A percentile compares a stretch with the other conserved stretches of the same genome.
These are phyloP conservation scores for Campoletis raptor DNA, from an alignment of 2,888 invertebrate species.

Conservation along the genomic window DNA sequence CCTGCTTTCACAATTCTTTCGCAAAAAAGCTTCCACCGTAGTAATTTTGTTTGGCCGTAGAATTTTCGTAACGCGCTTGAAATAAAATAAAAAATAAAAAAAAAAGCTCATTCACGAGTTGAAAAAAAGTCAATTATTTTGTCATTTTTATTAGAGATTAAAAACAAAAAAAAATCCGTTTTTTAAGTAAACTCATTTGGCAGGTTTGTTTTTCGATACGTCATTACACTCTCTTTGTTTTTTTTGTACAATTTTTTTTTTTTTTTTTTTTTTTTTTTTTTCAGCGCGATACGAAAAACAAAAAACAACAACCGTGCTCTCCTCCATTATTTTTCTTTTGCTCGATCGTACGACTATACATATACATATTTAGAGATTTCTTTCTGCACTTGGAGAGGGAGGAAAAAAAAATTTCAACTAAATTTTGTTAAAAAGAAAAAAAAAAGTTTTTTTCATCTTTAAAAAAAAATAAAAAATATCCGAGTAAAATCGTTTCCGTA, in stretches of 20 bases:
- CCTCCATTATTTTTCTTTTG: constrained; percentile 10
- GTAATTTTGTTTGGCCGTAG: constrained; percentile 57
- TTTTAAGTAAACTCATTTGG: constrained; percentile 69
- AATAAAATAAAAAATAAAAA: not conserved
- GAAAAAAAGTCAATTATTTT: not conserved
- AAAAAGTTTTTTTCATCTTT: not conserved
- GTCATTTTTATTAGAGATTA: not conserved
- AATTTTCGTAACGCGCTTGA: constrained; percentile 49
- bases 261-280: constrained; percentile 32
- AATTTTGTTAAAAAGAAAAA: constrained; percentile 26
- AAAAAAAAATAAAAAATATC: not conserved
- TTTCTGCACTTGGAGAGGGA: constrained; percentile 64
- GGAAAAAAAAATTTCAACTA: constrained; percentile 17
- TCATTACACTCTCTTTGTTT: constrained; percentile 13
- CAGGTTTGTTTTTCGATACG: constrained; percentile 62
- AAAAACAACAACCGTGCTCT: constrained; percentile 27
- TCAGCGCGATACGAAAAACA: constrained; percentile 48
- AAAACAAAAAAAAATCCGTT: not conserved
- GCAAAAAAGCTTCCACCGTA: constrained; percentile 78
- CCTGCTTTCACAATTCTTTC: constrained; percentile 74
- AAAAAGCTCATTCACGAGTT: not conserved
- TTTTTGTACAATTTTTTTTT: constrained; percentile 17
- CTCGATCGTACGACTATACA: constrained; percentile 70
- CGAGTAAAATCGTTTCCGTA: not conserved
- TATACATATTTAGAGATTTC: constrained; percentile 73